Evolutionary conservation across 2,888 invertebrate species (phyloP).

Genomic region (Pristionchus fissidentatus): DNA sequence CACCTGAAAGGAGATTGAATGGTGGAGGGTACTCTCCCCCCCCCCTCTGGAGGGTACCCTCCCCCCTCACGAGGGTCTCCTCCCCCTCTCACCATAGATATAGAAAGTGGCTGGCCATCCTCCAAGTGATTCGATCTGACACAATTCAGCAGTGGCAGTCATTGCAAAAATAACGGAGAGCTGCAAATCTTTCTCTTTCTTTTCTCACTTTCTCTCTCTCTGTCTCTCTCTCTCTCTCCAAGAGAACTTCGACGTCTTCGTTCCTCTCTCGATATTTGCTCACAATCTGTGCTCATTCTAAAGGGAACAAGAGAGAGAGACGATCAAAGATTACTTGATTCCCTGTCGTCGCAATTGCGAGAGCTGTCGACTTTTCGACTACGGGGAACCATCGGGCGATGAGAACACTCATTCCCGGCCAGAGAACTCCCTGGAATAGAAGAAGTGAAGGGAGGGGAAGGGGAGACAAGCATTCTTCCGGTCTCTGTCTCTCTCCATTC

Average conservation of each 20-base stretch:
- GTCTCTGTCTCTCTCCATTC: background rate
- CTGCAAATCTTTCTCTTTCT: slow-evolving; percentile 49
- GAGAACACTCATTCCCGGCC: slow-evolving; percentile 74
- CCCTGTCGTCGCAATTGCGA: slow-evolving; percentile 74
- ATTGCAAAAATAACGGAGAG: slow-evolving; percentile 73
- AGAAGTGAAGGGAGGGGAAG: background rate
- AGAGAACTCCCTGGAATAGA: slow-evolving; percentile 68
- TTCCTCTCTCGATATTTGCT: background rate
- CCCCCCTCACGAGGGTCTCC: no score
- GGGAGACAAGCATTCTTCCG: background rate
- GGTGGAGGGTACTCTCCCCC: no score
- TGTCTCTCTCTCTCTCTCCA: no score
- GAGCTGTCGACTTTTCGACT: slow-evolving; percentile 71
- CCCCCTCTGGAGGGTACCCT: no score
- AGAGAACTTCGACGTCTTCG: no score
- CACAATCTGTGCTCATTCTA: background rate
- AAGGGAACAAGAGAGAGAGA: background rate
- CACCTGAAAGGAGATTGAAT: slow-evolving; percentile 53
- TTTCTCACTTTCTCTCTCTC: no score
- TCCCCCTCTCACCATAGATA: slow-evolving; percentile 67
- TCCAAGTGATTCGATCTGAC: slow-evolving; percentile 68
- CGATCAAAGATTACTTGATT: slow-evolving; percentile 64
- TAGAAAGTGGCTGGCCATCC: slow-evolving; percentile 75
- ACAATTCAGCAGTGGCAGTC: slow-evolving; percentile 73
- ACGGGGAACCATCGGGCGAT: slow-evolving; percentile 73